These are phyloP conservation scores for Zenarchopterus dispar DNA, from an alignment of 2,797 vertebrate species.

Conservation along the genomic window DNA sequence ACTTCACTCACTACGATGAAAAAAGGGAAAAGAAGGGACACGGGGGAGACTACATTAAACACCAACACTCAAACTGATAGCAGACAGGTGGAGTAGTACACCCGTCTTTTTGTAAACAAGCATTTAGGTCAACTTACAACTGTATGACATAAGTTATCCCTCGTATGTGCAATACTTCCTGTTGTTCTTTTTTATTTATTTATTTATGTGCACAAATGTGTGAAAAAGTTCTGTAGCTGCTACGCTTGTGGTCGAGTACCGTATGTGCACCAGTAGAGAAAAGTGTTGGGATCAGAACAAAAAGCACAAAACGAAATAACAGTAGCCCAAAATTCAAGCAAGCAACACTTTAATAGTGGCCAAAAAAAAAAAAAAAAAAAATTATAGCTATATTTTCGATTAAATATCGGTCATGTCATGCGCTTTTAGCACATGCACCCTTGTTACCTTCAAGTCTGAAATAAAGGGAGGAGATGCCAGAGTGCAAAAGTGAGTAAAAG, in stretches of 20 bases:
- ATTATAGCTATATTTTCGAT: background rate
- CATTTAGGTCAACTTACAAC: constrained; percentile 14
- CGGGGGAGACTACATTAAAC: constrained; percentile 24
- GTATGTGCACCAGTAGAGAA: background rate
- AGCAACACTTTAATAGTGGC: background rate
- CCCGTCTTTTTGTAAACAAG: constrained; percentile 9
- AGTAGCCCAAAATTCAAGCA: background rate
- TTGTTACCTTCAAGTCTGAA: too few relatives aligned
- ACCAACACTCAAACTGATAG: constrained; percentile 12
- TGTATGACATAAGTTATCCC: constrained; percentile 1
- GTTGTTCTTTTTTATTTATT: background rate
- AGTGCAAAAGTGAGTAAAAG: too few relatives aligned
- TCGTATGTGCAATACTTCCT: too few relatives aligned
- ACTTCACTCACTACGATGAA: constrained; percentile 40
- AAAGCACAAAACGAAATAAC: background rate
- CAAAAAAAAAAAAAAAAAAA: background rate
- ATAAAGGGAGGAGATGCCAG: too few relatives aligned
- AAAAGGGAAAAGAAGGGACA: constrained; percentile 5
- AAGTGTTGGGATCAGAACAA: background rate
- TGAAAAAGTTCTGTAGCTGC: background rate
- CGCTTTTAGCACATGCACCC: too few relatives aligned
- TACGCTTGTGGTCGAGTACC: too few relatives aligned
- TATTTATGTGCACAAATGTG: background rate
- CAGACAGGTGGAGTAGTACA: constrained; percentile 14
- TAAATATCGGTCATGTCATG: background rate